Evolutionary conservation across 2,888 invertebrate genomes (phyloP).

Genomic region (Pyrocoelia pectoralis): DNA sequence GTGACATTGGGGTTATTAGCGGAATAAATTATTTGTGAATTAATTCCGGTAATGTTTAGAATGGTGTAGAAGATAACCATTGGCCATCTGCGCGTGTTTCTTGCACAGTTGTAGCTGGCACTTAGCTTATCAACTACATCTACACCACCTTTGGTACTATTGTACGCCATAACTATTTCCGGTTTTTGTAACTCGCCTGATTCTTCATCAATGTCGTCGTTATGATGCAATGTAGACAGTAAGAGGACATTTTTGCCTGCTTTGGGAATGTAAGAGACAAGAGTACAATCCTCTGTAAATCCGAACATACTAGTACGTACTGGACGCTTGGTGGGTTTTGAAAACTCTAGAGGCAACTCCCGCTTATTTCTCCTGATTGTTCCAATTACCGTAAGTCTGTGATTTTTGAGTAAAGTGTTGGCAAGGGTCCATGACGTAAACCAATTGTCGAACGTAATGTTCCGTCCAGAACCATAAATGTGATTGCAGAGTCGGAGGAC

Average conservation of each 20-base stretch:
- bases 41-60: neutral
- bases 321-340: neutral
- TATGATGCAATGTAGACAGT: neutral
- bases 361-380: constrained; percentile 2
- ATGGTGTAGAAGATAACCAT: neutral
- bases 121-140: neutral
- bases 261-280: neutral
- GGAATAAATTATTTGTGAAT: neutral
- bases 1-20: neutral
- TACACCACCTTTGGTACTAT: neutral
- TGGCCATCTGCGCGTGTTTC: neutral
- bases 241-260: neutral
- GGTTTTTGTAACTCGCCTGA: neutral
- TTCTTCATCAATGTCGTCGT: neutral
- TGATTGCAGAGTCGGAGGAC: neutral
- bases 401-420: neutral
- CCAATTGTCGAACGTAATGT: constrained; percentile 7
- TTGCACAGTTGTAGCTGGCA: neutral
- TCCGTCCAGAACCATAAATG: neutral
- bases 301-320: neutral
- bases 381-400: neutral
- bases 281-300: neutral
- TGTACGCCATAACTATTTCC: neutral
- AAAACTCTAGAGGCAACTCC: constrained; percentile 1
- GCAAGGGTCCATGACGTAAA: neutral